These are phyloP conservation scores for Scophthalmus maximus DNA, from an alignment of 2,113 vertebrate species.

Conservation along the genomic window DNA sequence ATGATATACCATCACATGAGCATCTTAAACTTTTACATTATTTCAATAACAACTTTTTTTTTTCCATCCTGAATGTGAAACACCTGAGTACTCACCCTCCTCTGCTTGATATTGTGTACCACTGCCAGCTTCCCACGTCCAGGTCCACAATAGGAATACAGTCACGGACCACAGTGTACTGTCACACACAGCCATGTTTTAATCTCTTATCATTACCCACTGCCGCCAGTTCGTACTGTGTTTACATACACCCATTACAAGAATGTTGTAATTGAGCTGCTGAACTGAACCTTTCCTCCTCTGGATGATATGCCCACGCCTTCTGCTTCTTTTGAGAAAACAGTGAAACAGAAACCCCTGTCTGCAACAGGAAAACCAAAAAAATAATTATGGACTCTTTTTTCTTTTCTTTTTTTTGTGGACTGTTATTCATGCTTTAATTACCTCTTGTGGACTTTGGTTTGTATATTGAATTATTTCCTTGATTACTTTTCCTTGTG, in stretches of 20 bases:
- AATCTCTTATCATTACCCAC: not conserved
- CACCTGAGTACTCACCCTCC: conserved; percentile 57
- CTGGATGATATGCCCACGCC: not conserved
- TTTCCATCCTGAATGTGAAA: not conserved
- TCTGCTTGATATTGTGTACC: conserved; percentile 5
- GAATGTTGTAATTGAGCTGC: conserved; percentile 11
- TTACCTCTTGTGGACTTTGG: no score
- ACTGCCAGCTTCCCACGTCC: conserved; percentile 2
- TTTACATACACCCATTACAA: conserved; percentile 9
- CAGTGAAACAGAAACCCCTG: not conserved
- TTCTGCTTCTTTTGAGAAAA: not conserved
- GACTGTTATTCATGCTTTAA: no score
- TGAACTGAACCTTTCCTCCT: not conserved
- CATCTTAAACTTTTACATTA: not conserved
- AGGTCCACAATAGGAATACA: conserved; percentile 15
- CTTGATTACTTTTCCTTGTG: no score
- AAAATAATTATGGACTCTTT: no score
- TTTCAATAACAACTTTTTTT: not conserved
- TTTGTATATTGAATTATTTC: no score
- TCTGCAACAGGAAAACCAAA: no score
- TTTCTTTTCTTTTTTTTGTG: no score
- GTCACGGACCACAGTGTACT: not conserved
- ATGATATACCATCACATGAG: not conserved
- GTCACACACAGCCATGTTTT: conserved; percentile 13
- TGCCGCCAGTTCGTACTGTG: not conserved